A percentile compares a stretch with the other conserved stretches of the same genome.
Evolutionary conservation across 2,888 invertebrate species (phyloP).

Genomic region (Balanococcus diminutus): DNA sequence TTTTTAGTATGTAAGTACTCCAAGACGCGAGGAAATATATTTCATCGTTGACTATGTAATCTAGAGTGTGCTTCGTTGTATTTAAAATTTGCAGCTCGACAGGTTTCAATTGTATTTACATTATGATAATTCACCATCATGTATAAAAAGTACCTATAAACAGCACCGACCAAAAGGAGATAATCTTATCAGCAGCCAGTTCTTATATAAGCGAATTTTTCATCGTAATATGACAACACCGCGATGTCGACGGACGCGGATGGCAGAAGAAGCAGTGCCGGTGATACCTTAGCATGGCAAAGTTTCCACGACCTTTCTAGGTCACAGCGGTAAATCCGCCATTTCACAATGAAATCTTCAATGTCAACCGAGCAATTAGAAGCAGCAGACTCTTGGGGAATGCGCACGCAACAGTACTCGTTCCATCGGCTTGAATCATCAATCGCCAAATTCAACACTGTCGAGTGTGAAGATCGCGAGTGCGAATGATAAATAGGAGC

Average conservation of each 20-base stretch:
- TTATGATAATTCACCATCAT: background rate
- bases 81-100: background rate
- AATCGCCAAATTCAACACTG: background rate
- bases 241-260: background rate
- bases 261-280: background rate
- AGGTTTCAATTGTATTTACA: background rate
- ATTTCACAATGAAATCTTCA: constrained; percentile 5
- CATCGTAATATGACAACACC: background rate
- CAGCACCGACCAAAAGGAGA: background rate
- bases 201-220: background rate
- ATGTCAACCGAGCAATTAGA: constrained; percentile 16
- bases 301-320: constrained; percentile 15
- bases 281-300: background rate
- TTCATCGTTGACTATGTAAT: too few species aligned
- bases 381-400: background rate
- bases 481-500: background rate
- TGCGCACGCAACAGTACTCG: background rate
- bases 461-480: background rate
- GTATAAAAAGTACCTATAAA: background rate
- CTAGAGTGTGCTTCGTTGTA: background rate
- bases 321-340: background rate
- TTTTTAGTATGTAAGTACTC: too few species aligned
- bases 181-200: background rate
- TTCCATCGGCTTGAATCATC: background rate
- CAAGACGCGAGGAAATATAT: too few species aligned